Conservation (phyloP, 2,113 vertebrate species). For the Rhipidura dahli region DNA sequence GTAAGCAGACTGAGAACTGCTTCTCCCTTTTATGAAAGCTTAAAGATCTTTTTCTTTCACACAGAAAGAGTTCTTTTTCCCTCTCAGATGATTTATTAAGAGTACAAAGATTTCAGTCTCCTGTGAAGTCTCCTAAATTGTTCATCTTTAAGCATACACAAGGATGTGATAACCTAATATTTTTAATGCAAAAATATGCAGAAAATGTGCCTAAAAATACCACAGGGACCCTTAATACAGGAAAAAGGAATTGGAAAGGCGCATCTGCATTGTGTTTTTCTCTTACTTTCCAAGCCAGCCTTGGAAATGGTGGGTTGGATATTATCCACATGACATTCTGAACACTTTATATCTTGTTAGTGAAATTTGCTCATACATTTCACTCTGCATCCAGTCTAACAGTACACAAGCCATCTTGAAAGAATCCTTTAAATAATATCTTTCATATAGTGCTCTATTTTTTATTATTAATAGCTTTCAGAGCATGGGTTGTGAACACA, state of each 20-base stretch:
- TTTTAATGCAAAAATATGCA: conserved; percentile 54
- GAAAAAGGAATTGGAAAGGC: not conserved
- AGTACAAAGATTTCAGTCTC: conserved; percentile 18
- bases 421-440: not conserved
- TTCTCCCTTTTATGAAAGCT: not conserved
- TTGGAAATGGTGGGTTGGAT: not conserved
- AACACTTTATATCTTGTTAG: conserved; percentile 4
- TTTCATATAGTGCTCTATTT: not conserved
- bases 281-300: not conserved
- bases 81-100: conserved; percentile 28
- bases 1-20: not conserved
- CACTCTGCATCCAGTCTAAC: not conserved
- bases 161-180: conserved; percentile 35
- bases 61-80: not conserved
- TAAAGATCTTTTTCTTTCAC: not conserved
- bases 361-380: not conserved
- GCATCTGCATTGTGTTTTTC: conserved; percentile 43
- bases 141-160: not conserved
- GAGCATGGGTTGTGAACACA: not conserved
- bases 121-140: conserved; percentile 13
- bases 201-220: conserved; percentile 27
- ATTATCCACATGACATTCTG: not conserved
- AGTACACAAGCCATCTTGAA: not conserved
- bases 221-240: not conserved
- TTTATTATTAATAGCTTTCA: conserved; percentile 49